A percentile compares a stretch with the other conserved stretches of the same genome.
phyloP scores from a whole-genome alignment of 2,113 vertebrate species.

The Rhinoptilus africanus region DNA sequence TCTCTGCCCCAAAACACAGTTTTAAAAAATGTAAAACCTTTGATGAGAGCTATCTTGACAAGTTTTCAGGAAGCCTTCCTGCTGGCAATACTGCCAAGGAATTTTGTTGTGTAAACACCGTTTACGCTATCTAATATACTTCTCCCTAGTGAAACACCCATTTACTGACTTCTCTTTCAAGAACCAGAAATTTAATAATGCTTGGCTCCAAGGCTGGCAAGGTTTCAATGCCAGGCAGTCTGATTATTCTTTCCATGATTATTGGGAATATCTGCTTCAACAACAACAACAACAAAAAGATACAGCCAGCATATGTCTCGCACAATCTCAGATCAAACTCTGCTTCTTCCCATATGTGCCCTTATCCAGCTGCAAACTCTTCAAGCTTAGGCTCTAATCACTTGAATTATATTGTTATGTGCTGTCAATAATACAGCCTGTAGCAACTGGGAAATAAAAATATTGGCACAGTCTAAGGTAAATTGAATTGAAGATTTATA shows the following conservation, averaged over 20 bases:
- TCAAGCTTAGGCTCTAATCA: background rate
- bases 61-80: slow-evolving; percentile 12
- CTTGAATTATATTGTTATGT: slow-evolving; percentile 1
- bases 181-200: slow-evolving; percentile 2
- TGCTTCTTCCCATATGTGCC: background rate
- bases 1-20: background rate
- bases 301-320: background rate
- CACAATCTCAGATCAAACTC: background rate
- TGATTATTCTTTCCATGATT: slow-evolving; percentile 14
- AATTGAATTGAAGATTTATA: background rate
- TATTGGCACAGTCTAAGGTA: background rate
- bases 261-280: slow-evolving; percentile 19
- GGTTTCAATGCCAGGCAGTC: slow-evolving; percentile 8
- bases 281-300: background rate
- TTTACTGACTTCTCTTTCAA: slow-evolving; percentile 23
- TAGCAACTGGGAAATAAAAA: slow-evolving; percentile 39
- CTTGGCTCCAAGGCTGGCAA: slow-evolving; percentile 15
- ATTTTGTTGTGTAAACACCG: slow-evolving; percentile 39
- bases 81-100: slow-evolving; percentile 10
- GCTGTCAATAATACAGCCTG: slow-evolving; percentile 1
- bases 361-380: slow-evolving; percentile 45
- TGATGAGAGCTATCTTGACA: slow-evolving; percentile 22
- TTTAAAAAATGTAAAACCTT: background rate
- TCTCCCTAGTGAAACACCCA: slow-evolving; percentile 3
- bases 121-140: slow-evolving; percentile 1